These are phyloP conservation scores for Andrena marginata DNA, from an alignment of 2,888 invertebrate genomes.

Conservation along the genomic window DNA sequence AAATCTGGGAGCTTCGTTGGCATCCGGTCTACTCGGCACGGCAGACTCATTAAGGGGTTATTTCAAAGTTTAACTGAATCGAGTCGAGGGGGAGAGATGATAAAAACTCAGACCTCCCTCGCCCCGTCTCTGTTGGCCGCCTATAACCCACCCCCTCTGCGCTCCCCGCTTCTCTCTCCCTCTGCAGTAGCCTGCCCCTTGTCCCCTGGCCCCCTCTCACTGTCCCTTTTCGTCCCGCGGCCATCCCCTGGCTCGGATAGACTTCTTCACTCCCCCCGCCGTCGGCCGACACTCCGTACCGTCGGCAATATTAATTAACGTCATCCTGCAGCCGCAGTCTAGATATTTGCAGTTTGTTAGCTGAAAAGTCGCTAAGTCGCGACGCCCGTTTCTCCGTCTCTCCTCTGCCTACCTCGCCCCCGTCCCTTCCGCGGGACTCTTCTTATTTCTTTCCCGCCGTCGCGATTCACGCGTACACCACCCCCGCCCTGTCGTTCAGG, in stretches of 20 bases:
- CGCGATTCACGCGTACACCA: constrained; percentile 11
- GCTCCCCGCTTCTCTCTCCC: not conserved
- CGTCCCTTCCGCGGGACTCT: constrained; percentile 11
- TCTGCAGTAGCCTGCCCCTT: not conserved
- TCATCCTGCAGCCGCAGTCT: constrained; percentile 75
- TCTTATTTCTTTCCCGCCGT: constrained; percentile 10
- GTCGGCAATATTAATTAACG: constrained; percentile 79
- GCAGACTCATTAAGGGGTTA: constrained; percentile 82
- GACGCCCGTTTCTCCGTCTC: constrained; percentile 50
- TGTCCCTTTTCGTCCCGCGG: constrained; percentile 33
- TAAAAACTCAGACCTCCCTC: constrained; percentile 71
- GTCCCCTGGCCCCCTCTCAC: constrained; percentile 15
- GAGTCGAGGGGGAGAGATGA: constrained; percentile 75
- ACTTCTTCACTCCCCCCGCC: constrained; percentile 55
- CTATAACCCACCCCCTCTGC: constrained; percentile 28
- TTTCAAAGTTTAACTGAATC: constrained; percentile 82
- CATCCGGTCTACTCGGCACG: constrained; percentile 75
- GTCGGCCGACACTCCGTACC: constrained; percentile 63
- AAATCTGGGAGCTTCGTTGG: constrained; percentile 73
- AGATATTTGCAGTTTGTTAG: constrained; percentile 78
- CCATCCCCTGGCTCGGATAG: constrained; percentile 56
- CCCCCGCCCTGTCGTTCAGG: not conserved
- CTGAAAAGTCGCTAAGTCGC: constrained; percentile 70
- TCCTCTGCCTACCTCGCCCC: not conserved
- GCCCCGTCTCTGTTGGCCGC: constrained; percentile 30